These are phyloP conservation scores for Amblyopsis hoosieri DNA, from an alignment of 2,797 vertebrate genomes.

Conservation along the genomic window DNA sequence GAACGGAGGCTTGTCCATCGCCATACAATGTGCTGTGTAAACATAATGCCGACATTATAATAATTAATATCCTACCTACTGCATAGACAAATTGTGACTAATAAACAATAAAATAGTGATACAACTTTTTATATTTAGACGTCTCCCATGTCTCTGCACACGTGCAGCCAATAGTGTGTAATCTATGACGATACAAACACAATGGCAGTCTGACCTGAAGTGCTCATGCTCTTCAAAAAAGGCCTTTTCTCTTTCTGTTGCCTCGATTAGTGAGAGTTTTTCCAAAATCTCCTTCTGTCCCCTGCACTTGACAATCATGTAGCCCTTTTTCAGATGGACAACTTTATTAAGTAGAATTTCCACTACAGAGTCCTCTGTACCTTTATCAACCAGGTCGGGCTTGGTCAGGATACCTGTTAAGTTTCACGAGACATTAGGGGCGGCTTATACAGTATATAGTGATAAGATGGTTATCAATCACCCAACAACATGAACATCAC, in stretches of 20 bases:
- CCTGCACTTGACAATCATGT: conserved; percentile 89
- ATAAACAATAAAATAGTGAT: too few relatives aligned
- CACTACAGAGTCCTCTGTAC: conserved; percentile 78
- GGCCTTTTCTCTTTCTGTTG: conserved; percentile 74
- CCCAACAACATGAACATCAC: conserved; percentile 59
- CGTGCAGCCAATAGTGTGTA: not conserved
- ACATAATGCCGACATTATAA: not conserved
- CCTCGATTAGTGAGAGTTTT: conserved; percentile 71
- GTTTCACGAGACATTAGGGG: not conserved
- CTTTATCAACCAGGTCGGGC: conserved; percentile 88
- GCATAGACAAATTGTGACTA: not conserved
- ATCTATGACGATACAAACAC: not conserved
- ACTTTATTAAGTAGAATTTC: conserved; percentile 79
- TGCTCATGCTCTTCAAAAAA: conserved; percentile 80
- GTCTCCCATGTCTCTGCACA: not conserved
- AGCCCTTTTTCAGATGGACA: conserved; percentile 85
- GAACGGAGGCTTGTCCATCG: conserved; percentile 72
- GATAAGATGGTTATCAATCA: not conserved
- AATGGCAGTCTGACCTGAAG: conserved; percentile 69
- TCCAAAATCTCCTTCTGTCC: conserved; percentile 87
- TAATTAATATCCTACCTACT: not conserved
- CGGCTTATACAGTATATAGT: not conserved
- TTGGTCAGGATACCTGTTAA: conserved; percentile 89
- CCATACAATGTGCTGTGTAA: conserved; percentile 64
- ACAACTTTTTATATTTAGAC: too few relatives aligned